Percentiles rank a stretch among this genome's conserved stretches.
Evolutionary conservation across 2,888 invertebrate genomes (phyloP).

Genomic region (Neria commutata): DNA sequence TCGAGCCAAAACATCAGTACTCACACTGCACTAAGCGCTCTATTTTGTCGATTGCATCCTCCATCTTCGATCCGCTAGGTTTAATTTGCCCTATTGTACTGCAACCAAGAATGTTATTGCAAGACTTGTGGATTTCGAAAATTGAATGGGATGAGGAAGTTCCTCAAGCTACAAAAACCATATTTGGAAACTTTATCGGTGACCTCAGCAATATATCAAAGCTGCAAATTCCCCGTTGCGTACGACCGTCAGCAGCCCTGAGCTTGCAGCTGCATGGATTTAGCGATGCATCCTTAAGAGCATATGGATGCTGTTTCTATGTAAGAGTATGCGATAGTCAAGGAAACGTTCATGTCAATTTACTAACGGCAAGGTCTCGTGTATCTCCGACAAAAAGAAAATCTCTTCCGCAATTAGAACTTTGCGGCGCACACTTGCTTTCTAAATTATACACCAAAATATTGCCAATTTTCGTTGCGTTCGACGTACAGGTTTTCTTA

Average conservation of each 20-base stretch:
- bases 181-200: constrained; percentile 12
- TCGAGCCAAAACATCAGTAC: too few species aligned
- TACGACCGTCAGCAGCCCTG: background rate
- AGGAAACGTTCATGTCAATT: background rate
- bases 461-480: background rate
- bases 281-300: background rate
- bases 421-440: background rate
- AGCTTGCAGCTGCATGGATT: background rate
- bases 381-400: background rate
- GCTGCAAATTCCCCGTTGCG: background rate
- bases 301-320: background rate
- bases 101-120: constrained; percentile 16
- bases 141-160: constrained; percentile 18
- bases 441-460: background rate
- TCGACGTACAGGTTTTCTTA: background rate
- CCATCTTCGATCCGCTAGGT: constrained; percentile 16
- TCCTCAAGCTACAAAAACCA: background rate
- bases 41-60: background rate
- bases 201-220: background rate
- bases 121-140: constrained; percentile 14
- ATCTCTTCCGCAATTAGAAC: background rate
- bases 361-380: background rate
- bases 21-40: too few species aligned
- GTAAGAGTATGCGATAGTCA: background rate
- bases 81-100: constrained; percentile 12